Evolutionary conservation across 1,140 invertebrate genomes (phyloP).

Genomic region (Vanessa atalanta): DNA sequence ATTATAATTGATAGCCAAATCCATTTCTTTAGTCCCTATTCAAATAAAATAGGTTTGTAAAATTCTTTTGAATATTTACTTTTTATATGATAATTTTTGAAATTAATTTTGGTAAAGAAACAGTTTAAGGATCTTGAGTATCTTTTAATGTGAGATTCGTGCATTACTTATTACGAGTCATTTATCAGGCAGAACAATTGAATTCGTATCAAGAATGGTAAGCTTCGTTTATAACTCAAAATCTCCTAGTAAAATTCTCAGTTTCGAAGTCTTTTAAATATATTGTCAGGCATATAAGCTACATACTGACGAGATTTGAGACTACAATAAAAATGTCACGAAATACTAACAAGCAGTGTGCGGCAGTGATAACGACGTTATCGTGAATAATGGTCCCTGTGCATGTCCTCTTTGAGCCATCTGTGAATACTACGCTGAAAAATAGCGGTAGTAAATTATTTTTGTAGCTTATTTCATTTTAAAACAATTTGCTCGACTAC

Average conservation of each 20-base stretch:
- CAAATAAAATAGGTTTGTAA: too few species aligned
- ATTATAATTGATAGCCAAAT: too few species aligned
- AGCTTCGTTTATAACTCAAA: background rate
- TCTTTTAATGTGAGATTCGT: background rate
- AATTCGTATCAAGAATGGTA: background rate
- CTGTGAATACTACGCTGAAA: slow-evolving; percentile 58
- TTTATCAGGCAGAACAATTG: background rate
- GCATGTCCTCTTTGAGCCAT: slow-evolving; percentile 51
- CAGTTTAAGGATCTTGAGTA: too few species aligned
- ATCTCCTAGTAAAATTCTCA: background rate
- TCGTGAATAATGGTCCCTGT: slow-evolving; percentile 63
- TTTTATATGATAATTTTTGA: too few species aligned
- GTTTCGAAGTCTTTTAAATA: background rate
- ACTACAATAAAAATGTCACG: slow-evolving; percentile 14
- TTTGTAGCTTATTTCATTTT: background rate
- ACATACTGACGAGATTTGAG: slow-evolving; percentile 6
- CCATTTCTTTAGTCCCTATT: too few species aligned
- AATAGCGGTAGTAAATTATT: slow-evolving; percentile 13
- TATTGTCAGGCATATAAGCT: background rate
- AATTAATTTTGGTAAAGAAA: too few species aligned
- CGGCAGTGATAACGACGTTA: slow-evolving; percentile 59
- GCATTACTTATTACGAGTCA: background rate
- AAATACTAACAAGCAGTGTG: slow-evolving; percentile 65
- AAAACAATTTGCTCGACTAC: background rate
- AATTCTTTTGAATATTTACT: too few species aligned